A percentile compares a stretch with the other conserved stretches of the same genome.
phyloP scores from a whole-genome alignment of 2,797 vertebrate genomes.

The Orientallactaga sibirica region DNA sequence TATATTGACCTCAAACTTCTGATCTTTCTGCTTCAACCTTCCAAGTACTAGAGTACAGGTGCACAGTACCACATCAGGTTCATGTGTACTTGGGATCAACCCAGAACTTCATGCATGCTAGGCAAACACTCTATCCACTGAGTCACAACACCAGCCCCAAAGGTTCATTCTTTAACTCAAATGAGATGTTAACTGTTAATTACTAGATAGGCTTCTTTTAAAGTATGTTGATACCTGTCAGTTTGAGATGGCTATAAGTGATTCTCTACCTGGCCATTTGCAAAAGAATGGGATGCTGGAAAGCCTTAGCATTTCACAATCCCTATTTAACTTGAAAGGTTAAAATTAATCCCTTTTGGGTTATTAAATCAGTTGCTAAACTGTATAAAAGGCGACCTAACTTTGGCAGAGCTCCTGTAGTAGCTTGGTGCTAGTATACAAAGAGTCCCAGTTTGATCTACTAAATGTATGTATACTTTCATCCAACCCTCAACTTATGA shows the following conservation, averaged over 20 bases:
- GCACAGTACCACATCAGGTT: too few relatives aligned
- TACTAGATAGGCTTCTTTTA: slow-evolving; percentile 8
- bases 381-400: background rate
- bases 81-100: too few relatives aligned
- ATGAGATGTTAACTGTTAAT: background rate
- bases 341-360: background rate
- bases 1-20: too few relatives aligned
- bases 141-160: background rate
- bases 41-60: too few relatives aligned
- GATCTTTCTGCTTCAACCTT: too few relatives aligned
- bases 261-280: slow-evolving; percentile 9
- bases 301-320: background rate
- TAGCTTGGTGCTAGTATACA: background rate
- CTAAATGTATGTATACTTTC: background rate
- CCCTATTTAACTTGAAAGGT: background rate
- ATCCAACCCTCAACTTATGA: background rate
- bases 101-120: too few relatives aligned
- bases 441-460: background rate
- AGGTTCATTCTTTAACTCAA: slow-evolving; percentile 22
- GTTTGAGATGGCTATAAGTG: background rate
- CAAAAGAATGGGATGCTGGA: background rate
- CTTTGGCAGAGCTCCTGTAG: background rate
- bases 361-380: slow-evolving; percentile 15
- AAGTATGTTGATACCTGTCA: background rate
- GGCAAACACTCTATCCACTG: too few relatives aligned